phyloP scores from a whole-genome alignment of 1,140 invertebrate species.

The Hylyphantes graminicola region DNA sequence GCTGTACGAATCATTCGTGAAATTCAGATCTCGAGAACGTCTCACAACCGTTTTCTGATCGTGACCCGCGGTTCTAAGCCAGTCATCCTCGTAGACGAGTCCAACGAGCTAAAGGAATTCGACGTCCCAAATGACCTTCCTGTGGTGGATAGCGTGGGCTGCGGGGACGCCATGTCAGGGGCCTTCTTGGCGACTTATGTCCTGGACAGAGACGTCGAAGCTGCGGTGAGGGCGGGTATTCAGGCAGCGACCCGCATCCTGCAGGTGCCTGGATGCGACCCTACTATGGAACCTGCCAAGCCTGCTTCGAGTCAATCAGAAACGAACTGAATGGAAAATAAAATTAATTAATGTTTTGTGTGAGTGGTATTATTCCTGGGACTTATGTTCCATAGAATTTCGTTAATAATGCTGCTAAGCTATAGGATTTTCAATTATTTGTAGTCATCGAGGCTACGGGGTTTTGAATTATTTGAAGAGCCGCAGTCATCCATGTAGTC shows the following conservation, averaged over 20 bases:
- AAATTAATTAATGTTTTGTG: no score
- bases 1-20: not conserved
- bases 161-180: constrained; percentile 41
- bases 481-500: not conserved
- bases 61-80: constrained; percentile 13
- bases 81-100: not conserved
- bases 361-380: no score
- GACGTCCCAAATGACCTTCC: not conserved
- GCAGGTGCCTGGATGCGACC: constrained; percentile 39
- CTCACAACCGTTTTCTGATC: not conserved
- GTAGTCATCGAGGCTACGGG: no score
- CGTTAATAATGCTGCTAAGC: no score
- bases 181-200: constrained; percentile 32
- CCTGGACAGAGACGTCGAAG: not conserved
- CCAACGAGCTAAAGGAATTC: not conserved
- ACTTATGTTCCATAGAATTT: no score
- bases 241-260: constrained; percentile 19
- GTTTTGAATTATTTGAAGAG: no score
- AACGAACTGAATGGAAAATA: no score
- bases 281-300: not conserved
- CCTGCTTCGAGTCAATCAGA: no score
- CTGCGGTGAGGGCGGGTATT: constrained; percentile 6
- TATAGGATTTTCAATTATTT: no score
- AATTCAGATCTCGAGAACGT: not conserved
- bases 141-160: constrained; percentile 44